A percentile compares a stretch with the other conserved stretches of the same genome.
These are phyloP conservation scores for Nerophis lumbriciformis DNA, from an alignment of 2,113 vertebrate genomes.

Conservation along the genomic window DNA sequence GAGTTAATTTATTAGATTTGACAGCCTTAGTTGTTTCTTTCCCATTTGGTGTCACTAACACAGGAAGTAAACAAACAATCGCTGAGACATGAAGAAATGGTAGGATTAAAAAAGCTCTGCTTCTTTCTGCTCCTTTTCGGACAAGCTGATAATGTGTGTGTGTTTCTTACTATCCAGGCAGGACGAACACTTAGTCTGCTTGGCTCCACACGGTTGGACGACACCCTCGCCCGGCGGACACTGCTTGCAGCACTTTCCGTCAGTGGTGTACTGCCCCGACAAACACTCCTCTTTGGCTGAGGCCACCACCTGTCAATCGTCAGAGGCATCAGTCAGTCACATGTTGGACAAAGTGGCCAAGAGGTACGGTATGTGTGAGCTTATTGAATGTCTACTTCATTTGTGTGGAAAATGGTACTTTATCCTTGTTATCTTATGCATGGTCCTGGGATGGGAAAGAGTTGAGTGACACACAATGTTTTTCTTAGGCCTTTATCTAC, in stretches of 20 bases:
- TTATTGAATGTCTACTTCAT: slow-evolving; percentile 5
- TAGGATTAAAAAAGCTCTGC: too few species aligned
- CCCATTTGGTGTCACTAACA: too few species aligned
- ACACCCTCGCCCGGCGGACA: slow-evolving; percentile 88
- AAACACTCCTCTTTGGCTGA: slow-evolving; percentile 64
- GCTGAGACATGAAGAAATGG: too few species aligned
- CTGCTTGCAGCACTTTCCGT: slow-evolving; percentile 82
- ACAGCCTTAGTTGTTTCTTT: too few species aligned
- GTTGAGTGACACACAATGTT: background rate
- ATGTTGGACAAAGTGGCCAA: background rate
- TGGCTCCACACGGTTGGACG: slow-evolving; percentile 72
- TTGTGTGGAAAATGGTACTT: too few species aligned
- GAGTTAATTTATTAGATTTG: too few species aligned
- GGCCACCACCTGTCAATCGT: slow-evolving; percentile 47
- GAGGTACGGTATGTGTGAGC: background rate
- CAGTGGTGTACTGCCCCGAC: slow-evolving; percentile 68
- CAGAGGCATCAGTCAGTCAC: background rate
- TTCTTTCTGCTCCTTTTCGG: too few species aligned
- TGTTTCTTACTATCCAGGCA: slow-evolving; percentile 91
- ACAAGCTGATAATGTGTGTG: background rate
- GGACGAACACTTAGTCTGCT: slow-evolving; percentile 82
- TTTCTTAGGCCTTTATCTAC: background rate
- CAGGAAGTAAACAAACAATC: too few species aligned
- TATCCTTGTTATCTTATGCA: background rate
- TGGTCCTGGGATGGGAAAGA: slow-evolving; percentile 3